Evolutionary conservation across 2,888 invertebrate species (phyloP).

Genomic region (Stenodera caucasica): DNA sequence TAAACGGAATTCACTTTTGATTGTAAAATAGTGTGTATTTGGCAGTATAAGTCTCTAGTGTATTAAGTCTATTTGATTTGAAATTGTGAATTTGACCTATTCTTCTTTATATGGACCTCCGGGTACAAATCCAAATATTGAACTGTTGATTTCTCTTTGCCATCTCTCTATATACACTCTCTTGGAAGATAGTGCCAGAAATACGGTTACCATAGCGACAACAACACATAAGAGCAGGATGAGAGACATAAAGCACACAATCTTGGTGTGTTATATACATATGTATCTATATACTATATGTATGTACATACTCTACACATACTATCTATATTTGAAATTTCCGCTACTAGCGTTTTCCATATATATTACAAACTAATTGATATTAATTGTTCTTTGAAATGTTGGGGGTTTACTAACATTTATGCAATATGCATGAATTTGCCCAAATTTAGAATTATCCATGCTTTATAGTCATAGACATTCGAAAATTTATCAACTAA

Average conservation of each 20-base stretch:
- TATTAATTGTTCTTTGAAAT: conserved; percentile 17
- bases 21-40: conserved; percentile 2
- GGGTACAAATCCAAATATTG: conserved; percentile 31
- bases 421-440: neutral
- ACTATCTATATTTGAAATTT: conserved; percentile 16
- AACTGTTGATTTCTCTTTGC: conserved; percentile 37
- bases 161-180: conserved; percentile 15
- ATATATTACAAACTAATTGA: conserved; percentile 22
- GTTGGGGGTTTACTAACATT: neutral
- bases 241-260: conserved; percentile 18
- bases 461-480: too few relatives aligned
- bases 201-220: conserved; percentile 23
- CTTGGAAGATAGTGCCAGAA: conserved; percentile 22
- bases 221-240: conserved; percentile 4
- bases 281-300: neutral
- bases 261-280: conserved; percentile 5
- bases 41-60: conserved; percentile 9
- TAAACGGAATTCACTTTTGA: conserved; percentile 11
- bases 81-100: conserved; percentile 19
- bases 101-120: conserved; percentile 21
- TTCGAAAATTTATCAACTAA: too few relatives aligned
- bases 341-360: conserved; percentile 15
- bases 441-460: neutral
- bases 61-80: conserved; percentile 19
- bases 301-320: too few relatives aligned